These are phyloP conservation scores for Gymnosoma rotundatum DNA, from an alignment of 2,888 invertebrate species.

Conservation along the genomic window DNA sequence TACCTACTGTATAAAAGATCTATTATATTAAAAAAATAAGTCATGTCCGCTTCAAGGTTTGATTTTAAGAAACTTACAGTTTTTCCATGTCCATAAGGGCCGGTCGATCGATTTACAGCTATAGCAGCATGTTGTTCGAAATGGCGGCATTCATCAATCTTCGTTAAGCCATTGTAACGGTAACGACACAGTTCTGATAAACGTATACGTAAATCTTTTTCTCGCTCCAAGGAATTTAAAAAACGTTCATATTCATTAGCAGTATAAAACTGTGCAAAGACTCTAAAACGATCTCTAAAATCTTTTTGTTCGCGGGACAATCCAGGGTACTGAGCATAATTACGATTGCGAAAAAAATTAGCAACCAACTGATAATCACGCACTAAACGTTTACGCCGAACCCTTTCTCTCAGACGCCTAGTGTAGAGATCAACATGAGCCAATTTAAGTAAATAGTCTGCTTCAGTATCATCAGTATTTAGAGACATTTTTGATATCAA, in stretches of 20 bases:
- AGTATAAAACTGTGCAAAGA: constrained; percentile 94
- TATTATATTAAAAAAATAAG: not conserved
- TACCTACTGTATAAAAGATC: not conserved
- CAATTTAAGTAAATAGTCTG: constrained; percentile 94
- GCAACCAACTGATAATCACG: constrained; percentile 95
- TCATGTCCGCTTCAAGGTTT: not conserved
- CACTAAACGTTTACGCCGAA: constrained; percentile 93
- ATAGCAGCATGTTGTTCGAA: constrained; percentile 91
- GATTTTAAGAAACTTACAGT: constrained; percentile 78
- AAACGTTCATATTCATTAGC: constrained; percentile 92
- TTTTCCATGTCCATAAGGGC: constrained; percentile 82
- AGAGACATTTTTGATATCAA: constrained; percentile 92
- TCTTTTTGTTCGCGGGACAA: constrained; percentile 83
- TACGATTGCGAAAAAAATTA: constrained; percentile 88
- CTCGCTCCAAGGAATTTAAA: constrained; percentile 89
- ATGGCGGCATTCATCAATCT: constrained; percentile 92
- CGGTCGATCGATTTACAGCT: constrained; percentile 84
- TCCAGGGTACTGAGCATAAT: constrained; percentile 80
- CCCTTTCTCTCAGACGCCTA: constrained; percentile 91
- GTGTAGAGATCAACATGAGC: constrained; percentile 97
- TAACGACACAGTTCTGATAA: constrained; percentile 92
- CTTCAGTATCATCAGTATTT: constrained; percentile 93
- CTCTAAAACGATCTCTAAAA: constrained; percentile 91
- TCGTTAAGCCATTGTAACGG: constrained; percentile 92
- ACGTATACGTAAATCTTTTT: constrained; percentile 91